Conservation (phyloP, 2,797 vertebrate species). For the Enteromius viviparus region DNA sequence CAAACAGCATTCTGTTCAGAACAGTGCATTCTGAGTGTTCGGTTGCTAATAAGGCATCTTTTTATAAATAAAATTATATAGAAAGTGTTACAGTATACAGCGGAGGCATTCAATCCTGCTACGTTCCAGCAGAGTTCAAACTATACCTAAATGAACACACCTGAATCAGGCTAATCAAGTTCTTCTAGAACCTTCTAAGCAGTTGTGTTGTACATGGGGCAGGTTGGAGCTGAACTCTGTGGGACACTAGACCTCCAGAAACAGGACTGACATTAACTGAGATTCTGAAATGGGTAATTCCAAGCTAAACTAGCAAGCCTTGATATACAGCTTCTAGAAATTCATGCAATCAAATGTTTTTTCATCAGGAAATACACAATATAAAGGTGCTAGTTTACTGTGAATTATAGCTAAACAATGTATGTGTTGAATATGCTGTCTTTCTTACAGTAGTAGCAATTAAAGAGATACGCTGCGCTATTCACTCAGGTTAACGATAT, state of each 20-base stretch:
- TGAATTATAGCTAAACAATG: neutral
- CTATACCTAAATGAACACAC: neutral
- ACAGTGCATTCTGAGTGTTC: neutral
- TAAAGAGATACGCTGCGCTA: neutral
- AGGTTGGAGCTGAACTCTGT: neutral
- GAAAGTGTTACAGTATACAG: conserved; percentile 62
- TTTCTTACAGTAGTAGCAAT: neutral
- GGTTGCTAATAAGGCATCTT: neutral
- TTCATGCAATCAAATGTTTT: neutral
- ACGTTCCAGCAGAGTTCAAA: neutral
- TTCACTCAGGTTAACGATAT: neutral
- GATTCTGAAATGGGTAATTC: neutral
- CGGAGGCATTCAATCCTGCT: neutral
- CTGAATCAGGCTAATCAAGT: neutral
- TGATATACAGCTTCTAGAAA: neutral
- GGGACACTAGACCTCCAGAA: neutral
- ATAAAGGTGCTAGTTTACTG: neutral
- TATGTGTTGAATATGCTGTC: neutral
- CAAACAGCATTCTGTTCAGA: neutral
- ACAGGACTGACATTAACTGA: neutral
- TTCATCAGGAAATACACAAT: neutral
- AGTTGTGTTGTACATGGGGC: neutral
- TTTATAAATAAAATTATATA: conserved; percentile 26
- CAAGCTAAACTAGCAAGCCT: neutral
- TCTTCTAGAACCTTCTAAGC: neutral